A percentile compares a stretch with the other conserved stretches of the same genome.
Conservation (phyloP, 2,888 invertebrate species). For the Drosophila paranaensis region DNA sequence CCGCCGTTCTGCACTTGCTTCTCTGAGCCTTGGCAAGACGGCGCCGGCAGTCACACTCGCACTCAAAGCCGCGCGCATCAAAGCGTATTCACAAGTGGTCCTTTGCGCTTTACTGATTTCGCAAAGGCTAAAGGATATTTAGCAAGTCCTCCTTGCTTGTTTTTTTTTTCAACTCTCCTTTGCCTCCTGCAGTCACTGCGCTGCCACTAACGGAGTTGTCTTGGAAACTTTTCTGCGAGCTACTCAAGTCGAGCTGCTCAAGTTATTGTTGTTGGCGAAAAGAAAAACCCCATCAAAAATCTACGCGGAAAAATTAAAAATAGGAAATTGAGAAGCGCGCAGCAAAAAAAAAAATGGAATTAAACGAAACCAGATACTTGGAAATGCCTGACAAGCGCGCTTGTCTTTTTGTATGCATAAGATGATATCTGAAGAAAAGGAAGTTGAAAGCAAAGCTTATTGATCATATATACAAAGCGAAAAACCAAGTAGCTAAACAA, state of each 20-base stretch:
- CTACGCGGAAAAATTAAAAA: slow-evolving; percentile 47
- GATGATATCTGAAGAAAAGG: neutral
- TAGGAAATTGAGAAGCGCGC: slow-evolving; percentile 53
- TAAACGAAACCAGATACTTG: slow-evolving; percentile 71
- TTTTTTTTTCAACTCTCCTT: slow-evolving; percentile 31
- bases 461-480: neutral
- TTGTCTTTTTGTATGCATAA: slow-evolving; percentile 6
- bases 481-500: neutral
- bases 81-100: slow-evolving; percentile 82
- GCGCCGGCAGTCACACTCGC: slow-evolving; percentile 65
- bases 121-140: slow-evolving; percentile 77
- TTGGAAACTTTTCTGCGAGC: slow-evolving; percentile 81
- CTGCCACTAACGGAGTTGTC: slow-evolving; percentile 79
- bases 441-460: neutral
- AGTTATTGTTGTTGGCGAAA: slow-evolving; percentile 57
- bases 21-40: slow-evolving; percentile 8
- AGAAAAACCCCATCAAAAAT: slow-evolving; percentile 38
- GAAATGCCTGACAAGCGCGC: slow-evolving; percentile 26
- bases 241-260: slow-evolving; percentile 72
- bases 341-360: slow-evolving; percentile 42
- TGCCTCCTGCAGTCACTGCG: slow-evolving; percentile 36
- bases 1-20: neutral
- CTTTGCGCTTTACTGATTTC: slow-evolving; percentile 82
- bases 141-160: slow-evolving; percentile 66
- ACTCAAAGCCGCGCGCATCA: slow-evolving; percentile 77